Base-by-base conservation (phyloP, 2,113 vertebrate species). In the Arvicanthis niloticus region DNA sequence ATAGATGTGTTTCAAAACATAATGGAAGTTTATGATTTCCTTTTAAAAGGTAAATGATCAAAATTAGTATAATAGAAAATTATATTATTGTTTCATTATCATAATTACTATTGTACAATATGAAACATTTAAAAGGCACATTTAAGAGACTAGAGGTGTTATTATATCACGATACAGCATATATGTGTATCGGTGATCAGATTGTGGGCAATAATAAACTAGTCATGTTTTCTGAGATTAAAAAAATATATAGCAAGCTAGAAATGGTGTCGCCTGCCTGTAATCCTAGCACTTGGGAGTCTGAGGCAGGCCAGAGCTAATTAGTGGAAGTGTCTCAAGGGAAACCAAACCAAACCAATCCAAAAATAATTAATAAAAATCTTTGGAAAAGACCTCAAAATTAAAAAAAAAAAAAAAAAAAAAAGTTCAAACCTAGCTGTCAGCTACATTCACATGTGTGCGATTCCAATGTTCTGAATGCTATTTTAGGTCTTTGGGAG, bases 51-150 rank as follows among this genome's bases (percentile, higher is more conserved):
- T 67, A 77, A 80, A 88, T 75, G 37, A 68, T 4, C 75, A 92
- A 58, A 84, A 72, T 84, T 94, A 37, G 90, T 13, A 68, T 88
- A 51, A 88, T 48, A 77, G 21, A 94, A 91, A 95, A 88, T 56
- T n/a, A 88, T 22, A 86, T 37, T 82, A 86, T 62, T 72, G 29
- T 34, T 58, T 0, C 58, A 80, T 90, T 80, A 91, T 56, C 31
- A 40, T 92, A 94, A 19, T 65, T 84, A 89, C 82, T 51, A 81
- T 16, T 84, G n/a, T 7, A 86, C 72, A 6, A 0, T 82, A 56
- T 42, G 16, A 85, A 60, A 85, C 12, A 85, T 45, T 85, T 65
- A 34, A 67, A 94, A 82, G 6, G 1, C 81, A 65, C 37, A 17
- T 58, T 76, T 84, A 22, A 86, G 16, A 48, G 34, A 21, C 7